Percentiles rank a stretch among this genome's conserved stretches.
Evolutionary conservation across 2,113 vertebrate species (phyloP).

Genomic region (Campylomormyrus tamandua): DNA sequence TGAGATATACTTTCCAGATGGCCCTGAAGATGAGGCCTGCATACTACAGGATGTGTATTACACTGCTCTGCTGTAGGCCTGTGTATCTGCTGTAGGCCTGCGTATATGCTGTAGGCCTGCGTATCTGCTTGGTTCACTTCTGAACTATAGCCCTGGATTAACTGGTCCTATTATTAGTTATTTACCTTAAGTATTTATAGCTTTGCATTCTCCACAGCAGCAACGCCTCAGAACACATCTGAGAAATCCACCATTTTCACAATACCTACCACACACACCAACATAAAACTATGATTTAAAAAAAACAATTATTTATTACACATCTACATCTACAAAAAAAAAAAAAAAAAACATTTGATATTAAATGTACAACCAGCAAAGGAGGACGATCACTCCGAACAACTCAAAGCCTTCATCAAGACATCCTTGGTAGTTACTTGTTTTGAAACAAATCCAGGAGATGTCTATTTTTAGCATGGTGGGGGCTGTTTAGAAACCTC

Average conservation of each 20-base stretch:
- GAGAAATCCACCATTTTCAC: neutral
- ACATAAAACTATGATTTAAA: neutral
- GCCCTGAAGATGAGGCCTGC: neutral
- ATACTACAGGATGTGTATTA: neutral
- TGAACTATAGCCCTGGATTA: neutral
- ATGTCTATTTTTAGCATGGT: neutral
- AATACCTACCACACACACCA: neutral
- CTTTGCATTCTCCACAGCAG: neutral
- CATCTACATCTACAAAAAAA: neutral
- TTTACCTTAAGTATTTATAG: neutral
- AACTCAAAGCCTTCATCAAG: neutral
- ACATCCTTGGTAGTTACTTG: conserved; percentile 14
- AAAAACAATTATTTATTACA: neutral
- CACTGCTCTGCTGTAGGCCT: neutral
- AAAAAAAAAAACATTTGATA: neutral
- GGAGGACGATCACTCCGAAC: neutral
- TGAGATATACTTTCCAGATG: neutral
- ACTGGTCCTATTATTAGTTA: neutral
- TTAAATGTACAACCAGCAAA: neutral
- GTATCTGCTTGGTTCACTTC: neutral
- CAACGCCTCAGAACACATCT: neutral
- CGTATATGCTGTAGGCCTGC: neutral
- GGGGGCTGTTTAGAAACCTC: neutral
- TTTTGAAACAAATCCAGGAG: conserved; percentile 4
- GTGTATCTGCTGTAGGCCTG: neutral